Evolutionary conservation across 2,888 invertebrate genomes (phyloP).

Genomic region (Mallateleia sp.): DNA sequence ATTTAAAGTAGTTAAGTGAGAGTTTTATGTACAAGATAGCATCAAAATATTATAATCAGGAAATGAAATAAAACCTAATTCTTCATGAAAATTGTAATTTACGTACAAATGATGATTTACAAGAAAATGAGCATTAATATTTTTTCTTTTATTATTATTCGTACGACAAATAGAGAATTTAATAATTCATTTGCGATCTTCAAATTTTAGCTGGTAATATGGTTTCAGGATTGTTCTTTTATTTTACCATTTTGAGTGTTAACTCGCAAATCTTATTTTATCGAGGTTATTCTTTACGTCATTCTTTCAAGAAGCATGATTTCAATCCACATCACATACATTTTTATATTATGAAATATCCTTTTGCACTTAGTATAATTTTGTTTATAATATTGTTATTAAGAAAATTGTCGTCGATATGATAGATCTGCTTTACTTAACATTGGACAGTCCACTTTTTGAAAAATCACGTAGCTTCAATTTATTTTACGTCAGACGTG

Average conservation of each 20-base stretch:
- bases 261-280: constrained; percentile 63
- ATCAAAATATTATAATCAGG: too few species aligned
- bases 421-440: constrained; percentile 82
- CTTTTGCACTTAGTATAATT: constrained; percentile 76
- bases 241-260: constrained; percentile 54
- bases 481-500: constrained; percentile 18
- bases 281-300: constrained; percentile 64
- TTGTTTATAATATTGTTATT: constrained; percentile 82
- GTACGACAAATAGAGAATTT: constrained; percentile 55
- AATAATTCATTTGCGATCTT: constrained; percentile 50
- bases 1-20: too few species aligned
- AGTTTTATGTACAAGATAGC: too few species aligned
- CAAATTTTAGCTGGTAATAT: constrained; percentile 42
- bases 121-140: constrained; percentile 40
- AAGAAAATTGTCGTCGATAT: constrained; percentile 86
- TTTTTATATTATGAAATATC: constrained; percentile 73
- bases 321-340: constrained; percentile 75
- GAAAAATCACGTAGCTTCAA: constrained; percentile 24
- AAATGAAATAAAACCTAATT: too few species aligned
- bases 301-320: constrained; percentile 63
- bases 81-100: too few species aligned
- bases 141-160: constrained; percentile 38
- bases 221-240: constrained; percentile 53
- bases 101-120: constrained; percentile 58
- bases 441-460: constrained; percentile 70